phyloP scores from a whole-genome alignment of 2,888 invertebrate species.

The Sarcophaga carnaria region DNA sequence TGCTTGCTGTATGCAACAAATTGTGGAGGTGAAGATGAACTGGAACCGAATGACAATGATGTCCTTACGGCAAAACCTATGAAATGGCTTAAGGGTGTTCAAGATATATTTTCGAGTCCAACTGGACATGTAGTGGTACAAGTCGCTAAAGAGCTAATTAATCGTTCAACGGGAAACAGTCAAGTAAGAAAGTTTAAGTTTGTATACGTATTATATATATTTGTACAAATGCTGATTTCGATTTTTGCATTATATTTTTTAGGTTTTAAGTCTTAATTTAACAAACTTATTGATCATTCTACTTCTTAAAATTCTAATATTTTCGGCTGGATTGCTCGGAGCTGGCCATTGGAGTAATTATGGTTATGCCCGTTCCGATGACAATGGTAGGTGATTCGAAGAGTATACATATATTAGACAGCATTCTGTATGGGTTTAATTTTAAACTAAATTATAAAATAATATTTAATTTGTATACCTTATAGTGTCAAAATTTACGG shows the following conservation, averaged over 20 bases:
- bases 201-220: no score
- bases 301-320: conserved; percentile 90
- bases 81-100: conserved; percentile 78
- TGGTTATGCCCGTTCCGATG: conserved; percentile 76
- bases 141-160: conserved; percentile 86
- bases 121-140: conserved; percentile 81
- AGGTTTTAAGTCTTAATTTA: conserved; percentile 88
- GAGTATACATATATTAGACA: no score
- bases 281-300: conserved; percentile 91
- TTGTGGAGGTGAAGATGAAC: conserved; percentile 32
- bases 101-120: conserved; percentile 78
- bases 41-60: conserved; percentile 60
- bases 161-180: conserved; percentile 87
- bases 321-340: conserved; percentile 90
- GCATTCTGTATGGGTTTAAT: no score
- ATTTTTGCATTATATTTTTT: conserved; percentile 19
- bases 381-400: conserved; percentile 45
- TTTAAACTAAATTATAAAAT: neutral
- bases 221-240: neutral
- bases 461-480: neutral
- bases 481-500: conserved; percentile 54
- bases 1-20: conserved; percentile 9
- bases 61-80: conserved; percentile 68
- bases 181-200: conserved; percentile 82
- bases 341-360: conserved; percentile 86